Evolutionary conservation across 2,888 invertebrate species (phyloP).

Genomic region (Eupithecia subfuscata): DNA sequence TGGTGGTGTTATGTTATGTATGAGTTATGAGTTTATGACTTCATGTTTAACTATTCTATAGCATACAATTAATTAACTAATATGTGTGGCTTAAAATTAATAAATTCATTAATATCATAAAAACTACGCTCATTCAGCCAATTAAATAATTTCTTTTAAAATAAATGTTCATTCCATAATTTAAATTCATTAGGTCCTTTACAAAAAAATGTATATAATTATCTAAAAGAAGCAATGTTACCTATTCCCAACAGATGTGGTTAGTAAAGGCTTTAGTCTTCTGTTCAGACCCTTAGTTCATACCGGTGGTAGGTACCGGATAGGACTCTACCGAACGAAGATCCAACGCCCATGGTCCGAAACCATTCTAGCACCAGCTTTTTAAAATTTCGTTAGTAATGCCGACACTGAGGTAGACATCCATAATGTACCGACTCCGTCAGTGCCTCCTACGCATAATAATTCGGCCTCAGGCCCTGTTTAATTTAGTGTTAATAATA

Average conservation of each 20-base stretch:
- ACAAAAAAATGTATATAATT: no score
- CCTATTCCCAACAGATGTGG: not conserved
- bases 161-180: no score
- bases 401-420: constrained; percentile 11
- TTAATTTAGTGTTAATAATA: constrained; percentile 45
- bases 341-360: not conserved
- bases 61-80: no score
- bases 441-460: constrained; percentile 43
- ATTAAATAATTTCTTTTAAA: no score
- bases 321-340: not conserved
- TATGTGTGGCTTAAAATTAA: no score
- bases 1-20: no score
- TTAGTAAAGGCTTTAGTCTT: not conserved
- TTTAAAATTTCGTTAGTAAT: constrained; percentile 2
- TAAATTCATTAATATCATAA: no score
- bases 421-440: constrained; percentile 13
- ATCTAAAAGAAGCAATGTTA: not conserved
- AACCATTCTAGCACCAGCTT: not conserved
- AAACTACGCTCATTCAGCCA: no score
- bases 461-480: constrained; percentile 38
- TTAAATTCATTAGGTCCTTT: no score
- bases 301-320: not conserved
- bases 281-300: not conserved
- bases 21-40: no score
- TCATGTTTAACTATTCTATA: no score